Base-by-base conservation (phyloP, 1,140 invertebrate species). In the Ooceraea biroi region DNA sequence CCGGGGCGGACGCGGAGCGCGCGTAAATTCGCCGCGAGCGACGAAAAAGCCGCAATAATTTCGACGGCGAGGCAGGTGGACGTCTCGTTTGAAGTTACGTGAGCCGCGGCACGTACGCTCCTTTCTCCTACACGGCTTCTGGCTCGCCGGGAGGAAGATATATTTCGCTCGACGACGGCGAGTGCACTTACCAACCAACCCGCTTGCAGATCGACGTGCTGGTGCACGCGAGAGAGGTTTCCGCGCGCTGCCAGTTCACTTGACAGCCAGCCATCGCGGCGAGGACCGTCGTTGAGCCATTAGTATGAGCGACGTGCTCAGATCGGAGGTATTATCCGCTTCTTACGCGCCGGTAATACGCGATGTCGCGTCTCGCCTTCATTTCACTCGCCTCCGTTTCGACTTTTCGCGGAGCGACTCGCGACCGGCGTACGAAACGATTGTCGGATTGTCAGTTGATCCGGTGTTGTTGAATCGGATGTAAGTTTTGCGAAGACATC, bases 11-110 rank as follows among this genome's bases (percentile, higher is more conserved):
- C 41, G 14, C 72, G 50, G 82, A 52, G 48, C 48, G n/a, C n/a
- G 76, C 27, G 74, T 55, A 55, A 65, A 78, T 68, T 66, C 61
- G 76, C 36, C 63, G 22, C 25, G 76, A 57, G 76, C 63, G 80
- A 88, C 77, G 80, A 89, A 91, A 89, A 90, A 91, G 82, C 82
- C 85, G 89, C 88, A 88, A 88, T 77, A 88, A 90, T 90, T 90
- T 87, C 50, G 77, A 66, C 55, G 73, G 52, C 83, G 80, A 88
- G 88, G 80, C 89, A 89, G 88, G 86, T 90, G 88, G 85, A 91
- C 61, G 86, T 90, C 87, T 90, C 83, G 89, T 91, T 92, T 89
- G 86, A 91, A 85, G 82, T 86, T 89, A 84, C 82, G 76, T 57
- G 83, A 88, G 71, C 71, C 50, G 77, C 77, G 66, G 73, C 89